Evolutionary conservation across 2,888 invertebrate genomes (phyloP).

Genomic region (Drosophila kuntzei): DNA sequence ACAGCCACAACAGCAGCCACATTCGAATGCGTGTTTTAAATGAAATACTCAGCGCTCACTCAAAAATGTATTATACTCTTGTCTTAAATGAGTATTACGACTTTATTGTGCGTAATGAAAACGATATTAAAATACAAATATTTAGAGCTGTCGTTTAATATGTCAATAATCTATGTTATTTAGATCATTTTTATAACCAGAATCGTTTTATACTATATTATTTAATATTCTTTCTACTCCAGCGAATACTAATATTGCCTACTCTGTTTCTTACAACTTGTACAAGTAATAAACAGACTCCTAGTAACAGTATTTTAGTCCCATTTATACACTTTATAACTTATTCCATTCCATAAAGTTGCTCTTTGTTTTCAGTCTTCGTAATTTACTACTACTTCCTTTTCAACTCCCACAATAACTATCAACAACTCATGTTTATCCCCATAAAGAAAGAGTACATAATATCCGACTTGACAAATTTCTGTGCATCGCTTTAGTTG

Average conservation of each 20-base stretch:
- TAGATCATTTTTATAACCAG: neutral
- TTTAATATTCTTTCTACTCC: neutral
- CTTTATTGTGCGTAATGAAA: constrained; percentile 11
- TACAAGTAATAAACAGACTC: no score
- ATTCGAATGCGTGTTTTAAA: constrained; percentile 75
- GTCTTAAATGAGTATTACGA: constrained; percentile 19
- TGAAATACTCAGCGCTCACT: constrained; percentile 76
- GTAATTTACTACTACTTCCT: no score
- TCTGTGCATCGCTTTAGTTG: constrained; percentile 26
- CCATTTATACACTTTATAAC: no score
- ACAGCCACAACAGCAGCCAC: constrained; percentile 45
- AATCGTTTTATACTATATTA: no score
- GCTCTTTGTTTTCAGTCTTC: no score
- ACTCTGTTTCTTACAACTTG: no score
- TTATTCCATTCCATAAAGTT: no score
- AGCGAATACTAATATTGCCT: no score
- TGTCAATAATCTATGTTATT: neutral
- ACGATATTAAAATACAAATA: constrained; percentile 1
- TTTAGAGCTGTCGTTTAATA: neutral
- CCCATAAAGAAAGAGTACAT: constrained; percentile 50
- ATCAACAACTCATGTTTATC: neutral
- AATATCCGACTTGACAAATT: constrained; percentile 25
- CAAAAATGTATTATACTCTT: constrained; percentile 64
- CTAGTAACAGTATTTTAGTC: no score
- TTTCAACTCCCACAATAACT: neutral